phyloP scores from a whole-genome alignment of 2,888 invertebrate species.

The Crioceris asparagi region DNA sequence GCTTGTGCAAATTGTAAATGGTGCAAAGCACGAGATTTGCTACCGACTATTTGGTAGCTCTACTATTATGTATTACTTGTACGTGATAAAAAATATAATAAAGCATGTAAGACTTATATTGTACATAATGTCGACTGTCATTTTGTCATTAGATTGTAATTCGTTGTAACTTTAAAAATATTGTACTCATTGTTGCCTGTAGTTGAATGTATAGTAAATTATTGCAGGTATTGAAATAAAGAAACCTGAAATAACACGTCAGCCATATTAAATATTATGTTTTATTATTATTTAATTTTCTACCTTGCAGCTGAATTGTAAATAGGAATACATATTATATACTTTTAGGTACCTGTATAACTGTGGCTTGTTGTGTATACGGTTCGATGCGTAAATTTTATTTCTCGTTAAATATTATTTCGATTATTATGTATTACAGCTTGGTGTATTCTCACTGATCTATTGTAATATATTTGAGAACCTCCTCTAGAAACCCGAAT shows the following conservation, averaged over 20 bases:
- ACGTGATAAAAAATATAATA: slow-evolving; percentile 26
- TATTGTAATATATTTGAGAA: slow-evolving; percentile 32
- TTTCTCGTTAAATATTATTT: slow-evolving; percentile 4
- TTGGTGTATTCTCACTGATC: slow-evolving; percentile 32
- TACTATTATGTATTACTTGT: slow-evolving; percentile 24
- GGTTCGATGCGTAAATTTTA: too few relatives aligned
- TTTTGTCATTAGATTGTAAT: slow-evolving; percentile 36
- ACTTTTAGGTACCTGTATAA: slow-evolving; percentile 39
- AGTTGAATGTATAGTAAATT: slow-evolving; percentile 41
- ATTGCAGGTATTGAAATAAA: slow-evolving; percentile 34
- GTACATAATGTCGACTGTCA: slow-evolving; percentile 39
- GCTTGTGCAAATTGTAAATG: slow-evolving; percentile 35
- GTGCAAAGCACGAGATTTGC: slow-evolving; percentile 32
- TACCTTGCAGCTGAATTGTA: slow-evolving; percentile 24
- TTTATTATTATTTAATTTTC: slow-evolving; percentile 25
- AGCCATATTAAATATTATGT: slow-evolving; percentile 30
- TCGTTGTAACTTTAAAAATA: slow-evolving; percentile 34
- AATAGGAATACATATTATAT: slow-evolving; percentile 21
- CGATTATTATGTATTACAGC: slow-evolving; percentile 14
- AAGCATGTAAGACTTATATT: slow-evolving; percentile 31
- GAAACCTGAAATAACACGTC: slow-evolving; percentile 18
- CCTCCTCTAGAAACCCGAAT: slow-evolving; percentile 40
- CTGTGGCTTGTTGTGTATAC: slow-evolving; percentile 40
- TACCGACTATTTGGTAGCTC: slow-evolving; percentile 16
- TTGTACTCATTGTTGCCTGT: slow-evolving; percentile 38